Conservation (phyloP, 2,797 vertebrate genomes). For the Pipistrellus pygmaeus region DNA sequence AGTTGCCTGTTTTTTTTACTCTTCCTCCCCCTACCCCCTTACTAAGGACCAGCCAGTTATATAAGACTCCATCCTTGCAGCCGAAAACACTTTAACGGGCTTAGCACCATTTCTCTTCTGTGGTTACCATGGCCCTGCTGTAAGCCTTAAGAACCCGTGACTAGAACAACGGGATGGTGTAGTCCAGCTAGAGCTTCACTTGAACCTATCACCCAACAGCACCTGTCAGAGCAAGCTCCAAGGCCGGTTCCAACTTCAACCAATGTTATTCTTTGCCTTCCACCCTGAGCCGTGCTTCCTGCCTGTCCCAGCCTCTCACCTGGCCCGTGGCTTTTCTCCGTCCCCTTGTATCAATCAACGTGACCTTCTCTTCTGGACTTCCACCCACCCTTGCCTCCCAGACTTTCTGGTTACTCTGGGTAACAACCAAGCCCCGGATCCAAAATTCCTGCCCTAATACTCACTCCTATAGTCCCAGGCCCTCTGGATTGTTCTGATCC, state of each 20-base stretch:
- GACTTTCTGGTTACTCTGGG: neutral
- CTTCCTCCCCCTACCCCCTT: neutral
- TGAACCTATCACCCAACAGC: neutral
- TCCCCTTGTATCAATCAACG: neutral
- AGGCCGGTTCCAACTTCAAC: neutral
- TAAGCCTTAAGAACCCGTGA: neutral
- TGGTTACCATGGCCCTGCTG: neutral
- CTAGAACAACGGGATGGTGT: neutral
- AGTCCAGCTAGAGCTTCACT: neutral
- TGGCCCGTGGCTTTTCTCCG: neutral
- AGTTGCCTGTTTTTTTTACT: neutral
- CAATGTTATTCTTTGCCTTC: neutral
- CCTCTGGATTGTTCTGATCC: neutral
- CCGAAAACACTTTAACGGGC: neutral
- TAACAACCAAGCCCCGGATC: neutral
- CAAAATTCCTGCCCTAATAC: neutral
- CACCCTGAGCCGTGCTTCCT: neutral
- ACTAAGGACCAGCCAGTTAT: neutral
- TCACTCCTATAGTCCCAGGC: neutral
- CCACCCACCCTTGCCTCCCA: neutral
- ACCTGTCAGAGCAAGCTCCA: neutral
- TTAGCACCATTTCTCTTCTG: neutral
- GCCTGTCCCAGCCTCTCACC: neutral
- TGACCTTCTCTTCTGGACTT: neutral
- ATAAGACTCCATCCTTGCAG: neutral